These are phyloP conservation scores for Hoplodrina blanda DNA, from an alignment of 2,888 invertebrate species.

Conservation along the genomic window DNA sequence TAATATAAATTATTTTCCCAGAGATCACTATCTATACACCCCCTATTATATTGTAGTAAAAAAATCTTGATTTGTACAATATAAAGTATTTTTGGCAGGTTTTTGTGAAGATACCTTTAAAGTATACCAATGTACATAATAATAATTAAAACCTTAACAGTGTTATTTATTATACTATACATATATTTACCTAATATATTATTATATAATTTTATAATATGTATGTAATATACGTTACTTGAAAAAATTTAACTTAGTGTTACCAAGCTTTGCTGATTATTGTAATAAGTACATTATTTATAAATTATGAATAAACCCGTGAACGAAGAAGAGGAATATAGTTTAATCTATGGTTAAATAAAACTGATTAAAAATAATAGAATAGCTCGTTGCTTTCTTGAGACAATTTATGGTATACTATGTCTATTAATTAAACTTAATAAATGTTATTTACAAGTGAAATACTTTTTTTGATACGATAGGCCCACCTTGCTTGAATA, in stretches of 20 bases:
- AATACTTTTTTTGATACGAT: constrained; percentile 40
- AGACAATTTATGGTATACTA: constrained; percentile 9
- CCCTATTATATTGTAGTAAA: constrained; percentile 11
- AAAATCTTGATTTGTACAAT: constrained; percentile 22
- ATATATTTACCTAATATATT: constrained; percentile 35
- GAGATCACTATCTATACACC: constrained; percentile 8
- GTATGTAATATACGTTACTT: constrained; percentile 29
- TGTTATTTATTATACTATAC: constrained; percentile 36
- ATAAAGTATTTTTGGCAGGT: constrained; percentile 30
- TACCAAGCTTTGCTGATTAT: constrained; percentile 40
- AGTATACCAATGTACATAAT: constrained; percentile 24
- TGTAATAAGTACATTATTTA: constrained; percentile 9
- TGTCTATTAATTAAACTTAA: constrained; percentile 18
- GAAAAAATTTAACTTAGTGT: constrained; percentile 41
- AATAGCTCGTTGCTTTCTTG: constrained; percentile 34
- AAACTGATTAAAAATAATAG: constrained; percentile 1
- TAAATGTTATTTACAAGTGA: constrained; percentile 44
- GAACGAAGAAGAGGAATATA: constrained; percentile 18
- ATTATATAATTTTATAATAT: constrained; percentile 19
- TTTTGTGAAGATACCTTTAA: constrained; percentile 31
- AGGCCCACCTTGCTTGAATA: constrained; percentile 30
- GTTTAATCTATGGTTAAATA: background rate
- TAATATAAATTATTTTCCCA: constrained; percentile 3
- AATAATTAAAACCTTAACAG: constrained; percentile 4
- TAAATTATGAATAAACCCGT: constrained; percentile 32